Evolutionary conservation across 2,113 vertebrate species (phyloP).

Genomic region (Chaenogobius annularis): DNA sequence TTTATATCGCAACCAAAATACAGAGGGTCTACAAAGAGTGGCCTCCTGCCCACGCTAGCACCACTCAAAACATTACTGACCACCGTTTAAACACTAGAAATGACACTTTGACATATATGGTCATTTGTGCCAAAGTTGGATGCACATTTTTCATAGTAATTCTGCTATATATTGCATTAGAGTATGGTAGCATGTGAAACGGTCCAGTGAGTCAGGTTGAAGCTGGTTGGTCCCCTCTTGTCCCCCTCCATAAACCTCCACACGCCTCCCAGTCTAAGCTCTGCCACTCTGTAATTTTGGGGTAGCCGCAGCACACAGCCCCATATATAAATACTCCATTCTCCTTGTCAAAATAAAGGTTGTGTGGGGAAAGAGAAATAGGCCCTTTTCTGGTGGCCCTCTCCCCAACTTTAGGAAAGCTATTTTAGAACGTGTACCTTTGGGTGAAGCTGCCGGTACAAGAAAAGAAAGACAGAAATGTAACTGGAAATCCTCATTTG

Average conservation of each 20-base stretch:
- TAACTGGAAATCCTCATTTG: background rate
- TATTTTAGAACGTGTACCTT: conserved; percentile 71
- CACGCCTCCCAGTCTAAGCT: conserved; percentile 76
- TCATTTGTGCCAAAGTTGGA: conserved; percentile 43
- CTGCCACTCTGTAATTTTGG: conserved; percentile 82
- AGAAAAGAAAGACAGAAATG: background rate
- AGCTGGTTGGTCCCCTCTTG: conserved; percentile 65
- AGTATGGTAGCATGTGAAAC: conserved; percentile 14
- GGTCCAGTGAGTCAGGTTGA: conserved; percentile 49
- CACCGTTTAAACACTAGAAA: conserved; percentile 65
- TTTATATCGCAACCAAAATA: conserved; percentile 70
- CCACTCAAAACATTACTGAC: conserved; percentile 73
- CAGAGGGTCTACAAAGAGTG: conserved; percentile 65
- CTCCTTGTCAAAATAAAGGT: conserved; percentile 81
- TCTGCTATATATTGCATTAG: background rate
- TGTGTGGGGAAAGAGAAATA: conserved; percentile 65
- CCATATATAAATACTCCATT: conserved; percentile 81
- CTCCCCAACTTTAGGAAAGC: conserved; percentile 53
- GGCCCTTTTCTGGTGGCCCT: conserved; percentile 58
- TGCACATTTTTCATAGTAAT: conserved; percentile 18
- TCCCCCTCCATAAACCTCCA: conserved; percentile 72
- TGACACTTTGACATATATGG: conserved; percentile 52
- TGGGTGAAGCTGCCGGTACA: conserved; percentile 40
- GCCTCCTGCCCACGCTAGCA: conserved; percentile 61
- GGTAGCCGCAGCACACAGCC: conserved; percentile 79